Conservation (phyloP, 1,140 invertebrate species). For the Rhizoglyphus robini region DNA sequence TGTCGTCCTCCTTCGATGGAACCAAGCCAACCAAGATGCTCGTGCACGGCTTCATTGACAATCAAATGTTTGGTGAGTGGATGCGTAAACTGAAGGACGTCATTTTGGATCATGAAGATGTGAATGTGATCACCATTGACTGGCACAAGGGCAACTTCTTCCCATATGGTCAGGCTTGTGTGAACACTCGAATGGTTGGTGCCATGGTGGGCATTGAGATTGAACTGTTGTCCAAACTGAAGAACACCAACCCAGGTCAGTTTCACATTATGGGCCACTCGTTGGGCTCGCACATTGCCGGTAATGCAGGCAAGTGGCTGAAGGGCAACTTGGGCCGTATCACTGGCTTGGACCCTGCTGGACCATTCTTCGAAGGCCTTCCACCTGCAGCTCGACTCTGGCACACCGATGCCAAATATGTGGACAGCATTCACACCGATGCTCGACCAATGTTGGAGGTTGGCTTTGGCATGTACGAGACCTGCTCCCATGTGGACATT, state of each 20-base stretch:
- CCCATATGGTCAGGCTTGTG: conserved; percentile 27
- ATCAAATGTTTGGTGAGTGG: conserved; percentile 2
- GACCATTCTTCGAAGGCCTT: conserved; percentile 51
- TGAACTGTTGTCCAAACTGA: neutral
- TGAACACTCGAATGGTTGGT: conserved; percentile 34
- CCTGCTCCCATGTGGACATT: conserved; percentile 52
- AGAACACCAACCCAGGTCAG: neutral
- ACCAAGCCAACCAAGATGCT: conserved; percentile 2
- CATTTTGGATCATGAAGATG: conserved; percentile 26
- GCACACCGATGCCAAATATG: conserved; percentile 68
- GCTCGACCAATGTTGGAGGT: conserved; percentile 41
- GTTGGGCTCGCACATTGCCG: conserved; percentile 36
- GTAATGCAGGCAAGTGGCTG: conserved; percentile 33
- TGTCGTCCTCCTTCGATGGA: neutral
- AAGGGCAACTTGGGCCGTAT: conserved; percentile 33
- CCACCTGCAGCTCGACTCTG: conserved; percentile 64
- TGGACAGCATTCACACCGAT: conserved; percentile 73
- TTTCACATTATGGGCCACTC: conserved; percentile 37
- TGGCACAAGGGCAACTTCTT: conserved; percentile 39
- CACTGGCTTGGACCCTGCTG: conserved; percentile 68
- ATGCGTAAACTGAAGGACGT: conserved; percentile 24
- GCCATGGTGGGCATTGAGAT: conserved; percentile 31
- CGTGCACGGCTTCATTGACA: conserved; percentile 52
- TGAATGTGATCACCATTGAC: conserved; percentile 36
- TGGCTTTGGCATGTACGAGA: conserved; percentile 27